Evolutionary conservation across 2,888 invertebrate genomes (phyloP), one percentile per base, ranked within the genome.

Genomic region (Pteria penguin): DNA sequence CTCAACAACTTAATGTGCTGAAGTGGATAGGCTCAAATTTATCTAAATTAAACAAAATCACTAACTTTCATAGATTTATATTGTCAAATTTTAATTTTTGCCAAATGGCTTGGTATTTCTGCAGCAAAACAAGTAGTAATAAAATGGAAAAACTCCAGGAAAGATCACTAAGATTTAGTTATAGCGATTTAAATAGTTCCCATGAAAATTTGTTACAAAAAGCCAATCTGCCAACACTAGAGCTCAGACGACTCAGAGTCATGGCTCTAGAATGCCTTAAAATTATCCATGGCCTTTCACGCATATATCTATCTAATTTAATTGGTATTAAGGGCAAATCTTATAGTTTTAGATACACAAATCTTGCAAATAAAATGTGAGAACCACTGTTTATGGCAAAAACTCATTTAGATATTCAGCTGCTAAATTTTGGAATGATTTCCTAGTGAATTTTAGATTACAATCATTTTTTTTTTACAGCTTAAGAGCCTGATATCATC

Each of bases 41-140:
- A 4, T 66, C 60, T 61, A 76, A 61, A 62, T n/a, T 72, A 72
- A 29, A 67, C 45, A 14, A 14, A 8, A 45, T 8, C 18, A 45
- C 45, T 18, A 45, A 14, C 45, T 45, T 45, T 18, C 45, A 45
- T n/a, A n/a, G n/a, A n/a, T 78, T 78, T 71, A 24, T 75, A 2
- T 66, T 74, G 70, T 74, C 74, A 70, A 75, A 75, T 24, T 75
- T 75, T 52, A 78, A 55, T 58, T 72, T 66, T 31, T 78, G 74
- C n/a, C 71, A 71, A 54, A 27, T 75, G 2, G 71, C 36, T 14
- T 79, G 75, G 75, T 67, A 78, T 31, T 78, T 78, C 54, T 75
- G 72, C 4, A 70, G 58, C 60, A 73, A 70, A 36, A 31, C 54
- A 27, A 78, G 74, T 36, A 74, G 71, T 8, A 67, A 65, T 26